phyloP scores from a whole-genome alignment of 1,140 invertebrate genomes.

The Fragariocoptes setiger region DNA sequence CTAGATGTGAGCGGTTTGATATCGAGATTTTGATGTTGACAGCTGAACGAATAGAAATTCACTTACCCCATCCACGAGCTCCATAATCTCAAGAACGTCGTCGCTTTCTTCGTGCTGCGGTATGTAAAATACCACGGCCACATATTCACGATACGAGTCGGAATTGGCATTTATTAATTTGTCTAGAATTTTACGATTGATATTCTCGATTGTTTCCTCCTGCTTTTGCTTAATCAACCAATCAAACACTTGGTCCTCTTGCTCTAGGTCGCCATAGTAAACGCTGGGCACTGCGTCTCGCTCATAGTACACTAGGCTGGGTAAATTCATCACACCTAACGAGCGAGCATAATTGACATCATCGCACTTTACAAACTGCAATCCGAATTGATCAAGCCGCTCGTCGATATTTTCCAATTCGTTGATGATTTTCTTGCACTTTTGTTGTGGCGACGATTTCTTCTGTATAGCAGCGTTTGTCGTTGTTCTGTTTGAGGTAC shows the following conservation, averaged over 20 bases:
- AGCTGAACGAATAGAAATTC: too few species aligned
- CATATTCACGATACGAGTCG: constrained; percentile 36
- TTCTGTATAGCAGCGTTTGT: too few species aligned
- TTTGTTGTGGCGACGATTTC: too few species aligned
- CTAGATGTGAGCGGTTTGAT: too few species aligned
- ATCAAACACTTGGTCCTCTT: constrained; percentile 14
- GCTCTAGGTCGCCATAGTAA: constrained; percentile 12
- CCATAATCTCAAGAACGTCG: constrained; percentile 37
- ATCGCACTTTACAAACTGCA: constrained; percentile 73
- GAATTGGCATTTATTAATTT: constrained; percentile 29
- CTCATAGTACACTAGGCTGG: constrained; percentile 14
- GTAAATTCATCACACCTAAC: constrained; percentile 55
- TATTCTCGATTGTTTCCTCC: constrained; percentile 67
- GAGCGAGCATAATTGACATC: constrained; percentile 50
- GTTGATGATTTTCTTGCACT: constrained; percentile 45
- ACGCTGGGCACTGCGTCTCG: constrained; percentile 8
- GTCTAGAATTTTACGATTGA: constrained; percentile 44
- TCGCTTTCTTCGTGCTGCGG: constrained; percentile 24
- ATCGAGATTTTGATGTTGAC: too few species aligned
- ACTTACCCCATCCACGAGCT: constrained; percentile 70
- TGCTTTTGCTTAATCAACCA: constrained; percentile 19
- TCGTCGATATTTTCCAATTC: constrained; percentile 76
- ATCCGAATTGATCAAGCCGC: constrained; percentile 59
- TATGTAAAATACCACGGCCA: constrained; percentile 75
- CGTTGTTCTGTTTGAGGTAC: too few species aligned